Percentiles rank a stretch among this genome's conserved stretches.
Conservation (phyloP, 2,888 invertebrate genomes). For the Drosophila picticornis region DNA sequence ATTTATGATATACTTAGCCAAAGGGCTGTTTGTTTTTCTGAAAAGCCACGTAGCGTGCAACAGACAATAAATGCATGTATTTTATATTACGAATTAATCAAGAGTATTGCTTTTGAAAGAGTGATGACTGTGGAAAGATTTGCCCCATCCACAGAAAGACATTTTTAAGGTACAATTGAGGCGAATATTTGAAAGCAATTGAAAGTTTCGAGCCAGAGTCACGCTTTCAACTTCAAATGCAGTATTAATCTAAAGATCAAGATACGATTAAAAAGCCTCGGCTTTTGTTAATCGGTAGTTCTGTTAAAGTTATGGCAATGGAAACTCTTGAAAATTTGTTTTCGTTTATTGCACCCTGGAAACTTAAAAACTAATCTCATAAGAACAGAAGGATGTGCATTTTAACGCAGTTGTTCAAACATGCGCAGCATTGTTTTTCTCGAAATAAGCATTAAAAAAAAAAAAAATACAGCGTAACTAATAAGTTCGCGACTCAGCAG, state of each 20-base stretch:
- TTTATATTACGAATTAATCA: background rate
- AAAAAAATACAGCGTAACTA: background rate
- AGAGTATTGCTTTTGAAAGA: background rate
- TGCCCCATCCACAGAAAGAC: background rate
- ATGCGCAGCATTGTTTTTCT: slow-evolving; percentile 1
- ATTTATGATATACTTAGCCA: slow-evolving; percentile 40
- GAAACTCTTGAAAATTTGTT: background rate
- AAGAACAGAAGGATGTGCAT: background rate
- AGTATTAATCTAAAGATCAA: background rate
- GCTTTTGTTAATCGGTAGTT: background rate
- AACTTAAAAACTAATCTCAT: background rate
- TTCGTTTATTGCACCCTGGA: background rate
- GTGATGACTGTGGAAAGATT: background rate
- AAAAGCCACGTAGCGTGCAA: background rate
- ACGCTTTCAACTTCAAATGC: background rate
- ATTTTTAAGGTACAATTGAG: background rate
- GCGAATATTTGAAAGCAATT: background rate
- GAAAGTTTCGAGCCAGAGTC: background rate
- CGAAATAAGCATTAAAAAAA: background rate
- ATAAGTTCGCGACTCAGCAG: slow-evolving; percentile 2
- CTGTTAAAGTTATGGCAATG: background rate
- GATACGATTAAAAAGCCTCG: too few species aligned
- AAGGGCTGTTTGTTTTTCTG: slow-evolving; percentile 1
- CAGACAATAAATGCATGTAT: background rate
- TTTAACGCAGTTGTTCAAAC: background rate